These are phyloP conservation scores for Nannoperca australis DNA, from an alignment of 2,797 vertebrate genomes.

Conservation along the genomic window DNA sequence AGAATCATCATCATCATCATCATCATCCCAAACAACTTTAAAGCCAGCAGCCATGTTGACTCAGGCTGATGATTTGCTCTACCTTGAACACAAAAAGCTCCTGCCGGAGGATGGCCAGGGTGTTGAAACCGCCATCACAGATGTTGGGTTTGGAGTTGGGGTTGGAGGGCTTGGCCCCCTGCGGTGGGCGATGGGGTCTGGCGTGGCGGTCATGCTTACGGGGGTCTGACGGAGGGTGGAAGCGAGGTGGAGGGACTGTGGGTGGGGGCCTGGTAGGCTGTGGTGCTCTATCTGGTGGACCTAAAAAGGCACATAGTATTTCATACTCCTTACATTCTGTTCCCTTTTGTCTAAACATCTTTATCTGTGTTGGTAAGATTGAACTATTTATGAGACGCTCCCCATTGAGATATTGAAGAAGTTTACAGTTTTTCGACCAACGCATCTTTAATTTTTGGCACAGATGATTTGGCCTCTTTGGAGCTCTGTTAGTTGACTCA, in stretches of 20 bases:
- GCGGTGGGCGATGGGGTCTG: conserved; percentile 92
- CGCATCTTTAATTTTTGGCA: conserved; percentile 31
- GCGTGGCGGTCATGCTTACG: conserved; percentile 93
- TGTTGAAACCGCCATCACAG: conserved; percentile 99
- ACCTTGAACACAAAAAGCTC: conserved; percentile 99
- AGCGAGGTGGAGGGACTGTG: conserved; percentile 93
- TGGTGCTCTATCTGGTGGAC: conserved; percentile 95
- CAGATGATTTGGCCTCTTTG: conserved; percentile 32
- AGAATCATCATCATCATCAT: not conserved
- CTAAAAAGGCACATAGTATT: conserved; percentile 74
- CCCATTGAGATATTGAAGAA: conserved; percentile 3
- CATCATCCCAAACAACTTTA: conserved; percentile 1
- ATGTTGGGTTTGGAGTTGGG: conserved; percentile 97
- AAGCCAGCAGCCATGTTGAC: conserved; percentile 2
- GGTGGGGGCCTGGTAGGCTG: conserved; percentile 96
- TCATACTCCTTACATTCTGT: not conserved
- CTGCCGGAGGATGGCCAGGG: conserved; percentile 95
- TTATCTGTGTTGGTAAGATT: conserved; percentile 19
- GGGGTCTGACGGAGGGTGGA: conserved; percentile 92
- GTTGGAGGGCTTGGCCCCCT: conserved; percentile 92
- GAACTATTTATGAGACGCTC: not conserved
- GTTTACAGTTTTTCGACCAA: conserved; percentile 23
- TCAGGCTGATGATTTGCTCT: conserved; percentile 35
- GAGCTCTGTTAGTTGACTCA: conserved; percentile 57
- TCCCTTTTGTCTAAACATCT: not conserved